Evolutionary conservation across 1,140 invertebrate genomes (phyloP).

Genomic region (Medauroidea extradentata): DNA sequence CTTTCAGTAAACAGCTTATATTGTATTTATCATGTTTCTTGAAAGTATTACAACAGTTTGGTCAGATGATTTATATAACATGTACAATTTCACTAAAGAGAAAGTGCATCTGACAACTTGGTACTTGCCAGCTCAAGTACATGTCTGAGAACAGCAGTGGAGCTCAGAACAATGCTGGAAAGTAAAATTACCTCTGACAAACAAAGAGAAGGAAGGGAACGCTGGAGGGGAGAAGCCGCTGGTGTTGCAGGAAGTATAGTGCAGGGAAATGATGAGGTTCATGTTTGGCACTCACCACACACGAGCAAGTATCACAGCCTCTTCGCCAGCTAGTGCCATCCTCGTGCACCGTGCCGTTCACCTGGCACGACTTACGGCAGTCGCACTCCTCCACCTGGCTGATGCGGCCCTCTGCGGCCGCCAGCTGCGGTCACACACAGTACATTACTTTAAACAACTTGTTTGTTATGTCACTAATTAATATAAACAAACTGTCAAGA

Average conservation of each 20-base stretch:
- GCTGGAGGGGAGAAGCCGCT: too few species aligned
- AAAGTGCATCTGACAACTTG: too few species aligned
- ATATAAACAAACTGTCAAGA: too few species aligned
- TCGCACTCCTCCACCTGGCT: conserved; percentile 79
- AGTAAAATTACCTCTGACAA: too few species aligned
- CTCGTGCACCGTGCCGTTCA: conserved; percentile 70
- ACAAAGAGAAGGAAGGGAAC: too few species aligned
- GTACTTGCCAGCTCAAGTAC: too few species aligned
- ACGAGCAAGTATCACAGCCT: conserved; percentile 76
- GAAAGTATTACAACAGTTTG: background rate
- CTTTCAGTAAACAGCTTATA: background rate
- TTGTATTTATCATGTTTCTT: background rate
- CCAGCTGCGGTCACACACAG: conserved; percentile 59
- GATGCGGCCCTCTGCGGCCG: conserved; percentile 68
- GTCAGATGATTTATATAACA: too few species aligned
- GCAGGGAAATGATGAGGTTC: background rate
- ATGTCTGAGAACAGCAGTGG: too few species aligned
- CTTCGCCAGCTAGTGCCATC: conserved; percentile 79
- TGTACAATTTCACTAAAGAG: too few species aligned
- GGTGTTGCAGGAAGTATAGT: background rate
- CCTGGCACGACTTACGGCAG: conserved; percentile 79
- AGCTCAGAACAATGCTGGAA: too few species aligned
- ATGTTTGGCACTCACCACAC: conserved; percentile 68
- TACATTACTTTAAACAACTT: too few species aligned
- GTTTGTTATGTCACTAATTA: too few species aligned